A percentile compares a stretch with the other conserved stretches of the same genome.
phyloP scores from a whole-genome alignment of 2,113 vertebrate genomes.

The crab-eating macaque (Macaca fascicularis) region DNA sequence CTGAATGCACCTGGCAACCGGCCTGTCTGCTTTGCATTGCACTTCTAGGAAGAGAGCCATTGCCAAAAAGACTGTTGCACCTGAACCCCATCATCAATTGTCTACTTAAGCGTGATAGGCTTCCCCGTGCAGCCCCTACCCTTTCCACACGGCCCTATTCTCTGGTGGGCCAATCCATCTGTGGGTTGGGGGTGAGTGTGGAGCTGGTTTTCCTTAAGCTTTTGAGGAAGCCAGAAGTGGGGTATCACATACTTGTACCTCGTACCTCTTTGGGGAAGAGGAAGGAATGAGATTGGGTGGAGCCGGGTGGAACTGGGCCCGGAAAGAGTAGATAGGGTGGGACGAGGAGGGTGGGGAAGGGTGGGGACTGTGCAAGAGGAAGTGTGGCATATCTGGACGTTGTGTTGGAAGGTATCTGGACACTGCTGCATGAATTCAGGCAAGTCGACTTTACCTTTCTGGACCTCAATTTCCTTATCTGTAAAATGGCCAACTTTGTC shows the following conservation, averaged over 20 bases:
- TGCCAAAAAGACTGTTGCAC: not conserved
- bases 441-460: conserved; percentile 49
- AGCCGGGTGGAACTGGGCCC: not conserved
- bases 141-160: not conserved
- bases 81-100: conserved; percentile 62
- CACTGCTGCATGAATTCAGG: conserved; percentile 37
- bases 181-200: not conserved
- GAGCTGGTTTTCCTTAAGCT: not conserved
- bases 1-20: conserved; percentile 4
- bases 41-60: not conserved
- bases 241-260: not conserved
- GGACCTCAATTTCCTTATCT: conserved; percentile 24
- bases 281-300: not conserved
- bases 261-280: not conserved
- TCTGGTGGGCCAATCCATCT: not conserved
- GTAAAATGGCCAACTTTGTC: not conserved
- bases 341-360: not conserved
- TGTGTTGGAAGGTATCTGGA: conserved; percentile 9
- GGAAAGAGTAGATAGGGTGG: not conserved
- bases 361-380: conserved; percentile 11
- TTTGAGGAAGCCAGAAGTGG: conserved; percentile 6
- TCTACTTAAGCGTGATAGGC: conserved; percentile 59
- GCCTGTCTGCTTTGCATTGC: not conserved
- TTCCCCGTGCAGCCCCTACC: not conserved
- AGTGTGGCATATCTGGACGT: not conserved